Conservation (phyloP, 2,113 vertebrate species). For the Alethe castanea region DNA sequence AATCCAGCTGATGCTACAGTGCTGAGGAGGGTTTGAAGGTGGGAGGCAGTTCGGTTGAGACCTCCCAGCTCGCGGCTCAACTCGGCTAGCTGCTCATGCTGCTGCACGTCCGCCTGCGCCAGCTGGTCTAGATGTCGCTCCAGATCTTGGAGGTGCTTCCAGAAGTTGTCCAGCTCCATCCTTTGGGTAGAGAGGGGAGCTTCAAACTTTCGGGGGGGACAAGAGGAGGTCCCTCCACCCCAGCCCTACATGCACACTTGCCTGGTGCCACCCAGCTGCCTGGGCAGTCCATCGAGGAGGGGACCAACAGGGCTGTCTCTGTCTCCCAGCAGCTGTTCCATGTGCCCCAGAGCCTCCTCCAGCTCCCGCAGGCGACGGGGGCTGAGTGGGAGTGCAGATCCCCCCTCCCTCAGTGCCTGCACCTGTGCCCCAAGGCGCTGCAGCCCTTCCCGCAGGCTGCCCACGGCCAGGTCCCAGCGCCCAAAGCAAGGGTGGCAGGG, state of each 20-base stretch:
- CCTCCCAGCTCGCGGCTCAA: slow-evolving; percentile 48
- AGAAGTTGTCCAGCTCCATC: slow-evolving; percentile 10
- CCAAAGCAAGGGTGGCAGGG: slow-evolving; percentile 86
- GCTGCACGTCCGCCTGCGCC: not conserved
- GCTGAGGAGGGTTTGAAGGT: slow-evolving; percentile 54
- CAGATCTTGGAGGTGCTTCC: slow-evolving; percentile 6
- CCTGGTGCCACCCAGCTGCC: slow-evolving; percentile 9
- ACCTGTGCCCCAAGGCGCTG: slow-evolving; percentile 44
- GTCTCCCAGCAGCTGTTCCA: slow-evolving; percentile 63
- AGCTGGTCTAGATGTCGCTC: slow-evolving; percentile 43
- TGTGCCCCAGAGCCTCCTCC: slow-evolving; percentile 66
- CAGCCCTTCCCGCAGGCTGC: slow-evolving; percentile 66
- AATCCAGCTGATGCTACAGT: slow-evolving; percentile 65
- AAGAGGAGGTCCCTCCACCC: not conserved
- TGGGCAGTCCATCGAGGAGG: not conserved
- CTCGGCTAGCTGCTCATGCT: not conserved
- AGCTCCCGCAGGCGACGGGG: slow-evolving; percentile 70
- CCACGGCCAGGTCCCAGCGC: slow-evolving; percentile 76
- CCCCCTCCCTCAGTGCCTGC: slow-evolving; percentile 62
- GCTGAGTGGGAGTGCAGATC: slow-evolving; percentile 7
- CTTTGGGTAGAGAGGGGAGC: not conserved
- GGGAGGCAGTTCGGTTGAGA: slow-evolving; percentile 72
- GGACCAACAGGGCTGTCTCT: not conserved
- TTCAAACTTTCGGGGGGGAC: not conserved
- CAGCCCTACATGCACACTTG: not conserved